Percentiles rank a stretch among this genome's conserved stretches.
Conservation (phyloP, 1,140 invertebrate species). For the Charaxes varanes region DNA sequence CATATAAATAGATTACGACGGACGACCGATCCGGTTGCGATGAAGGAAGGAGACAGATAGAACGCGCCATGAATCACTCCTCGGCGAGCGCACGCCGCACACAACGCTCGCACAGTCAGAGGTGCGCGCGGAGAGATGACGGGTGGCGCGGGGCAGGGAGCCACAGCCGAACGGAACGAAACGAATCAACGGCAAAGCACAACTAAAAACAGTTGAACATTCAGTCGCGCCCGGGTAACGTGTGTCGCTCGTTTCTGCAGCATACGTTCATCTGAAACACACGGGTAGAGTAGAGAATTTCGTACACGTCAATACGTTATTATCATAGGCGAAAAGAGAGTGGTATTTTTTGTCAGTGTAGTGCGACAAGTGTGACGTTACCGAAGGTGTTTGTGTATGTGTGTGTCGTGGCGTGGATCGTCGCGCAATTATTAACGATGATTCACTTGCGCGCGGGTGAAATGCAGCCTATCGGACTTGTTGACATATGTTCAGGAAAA, state of each 20-base stretch:
- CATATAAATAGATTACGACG: conserved; percentile 70
- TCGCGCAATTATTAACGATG: conserved; percentile 73
- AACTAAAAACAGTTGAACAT: conserved; percentile 70
- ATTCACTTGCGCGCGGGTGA: conserved; percentile 72
- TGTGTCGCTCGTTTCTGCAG: conserved; percentile 43
- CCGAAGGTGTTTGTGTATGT: conserved; percentile 52
- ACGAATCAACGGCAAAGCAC: conserved; percentile 63
- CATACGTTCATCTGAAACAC: conserved; percentile 38
- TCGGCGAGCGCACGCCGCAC: conserved; percentile 52
- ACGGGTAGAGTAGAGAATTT: conserved; percentile 48
- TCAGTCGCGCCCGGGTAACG: conserved; percentile 54
- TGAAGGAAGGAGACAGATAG: conserved; percentile 72
- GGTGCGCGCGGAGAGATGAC: conserved; percentile 45
- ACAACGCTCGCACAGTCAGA: conserved; percentile 33
- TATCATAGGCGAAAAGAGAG: conserved; percentile 51
- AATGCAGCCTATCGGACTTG: conserved; percentile 72
- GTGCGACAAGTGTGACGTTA: conserved; percentile 53
- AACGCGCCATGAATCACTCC: conserved; percentile 73
- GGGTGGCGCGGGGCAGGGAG: conserved; percentile 42
- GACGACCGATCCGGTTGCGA: conserved; percentile 71
- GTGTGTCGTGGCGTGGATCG: conserved; percentile 65
- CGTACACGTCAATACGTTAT: conserved; percentile 35
- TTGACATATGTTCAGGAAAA: conserved; percentile 68
- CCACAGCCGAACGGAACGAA: conserved; percentile 54
- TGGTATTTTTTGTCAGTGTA: conserved; percentile 37